Evolutionary conservation across 2,888 invertebrate species (phyloP).

Genomic region (Horisme vitalbata): DNA sequence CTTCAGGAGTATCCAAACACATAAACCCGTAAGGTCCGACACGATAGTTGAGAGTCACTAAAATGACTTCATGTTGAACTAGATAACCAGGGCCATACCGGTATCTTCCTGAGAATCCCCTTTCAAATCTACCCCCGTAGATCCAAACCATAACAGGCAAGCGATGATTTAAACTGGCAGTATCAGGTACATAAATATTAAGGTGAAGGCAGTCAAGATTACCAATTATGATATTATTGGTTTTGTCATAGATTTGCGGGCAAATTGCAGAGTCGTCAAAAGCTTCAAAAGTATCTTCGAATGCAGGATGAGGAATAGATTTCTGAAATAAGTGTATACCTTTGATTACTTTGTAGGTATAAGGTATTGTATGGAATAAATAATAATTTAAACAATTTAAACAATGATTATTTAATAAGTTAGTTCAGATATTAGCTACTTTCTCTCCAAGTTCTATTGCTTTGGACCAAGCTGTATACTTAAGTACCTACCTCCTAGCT

Average conservation of each 20-base stretch:
- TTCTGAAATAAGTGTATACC: too few species aligned
- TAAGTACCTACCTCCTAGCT: too few species aligned
- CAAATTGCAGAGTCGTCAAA: conserved; percentile 32
- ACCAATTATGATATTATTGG: conserved; percentile 15
- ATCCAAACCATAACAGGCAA: conserved; percentile 36
- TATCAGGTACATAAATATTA: conserved; percentile 37
- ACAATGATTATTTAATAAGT: too few species aligned
- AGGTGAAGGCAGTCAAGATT: conserved; percentile 35
- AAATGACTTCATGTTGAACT: conserved; percentile 36
- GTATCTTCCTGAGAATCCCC: conserved; percentile 2
- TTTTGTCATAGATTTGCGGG: conserved; percentile 26
- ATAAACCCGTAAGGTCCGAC: conserved; percentile 47
- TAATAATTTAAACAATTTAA: too few species aligned
- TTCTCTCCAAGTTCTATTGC: too few species aligned
- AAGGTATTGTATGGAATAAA: too few species aligned
- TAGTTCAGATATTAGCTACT: too few species aligned
- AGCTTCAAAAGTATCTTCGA: conserved; percentile 36
- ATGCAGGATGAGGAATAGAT: too few species aligned
- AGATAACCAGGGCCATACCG: conserved; percentile 21
- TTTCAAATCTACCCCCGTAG: conserved; percentile 30
- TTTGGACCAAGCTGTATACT: too few species aligned
- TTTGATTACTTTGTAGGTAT: too few species aligned
- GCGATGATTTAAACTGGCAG: conserved; percentile 20
- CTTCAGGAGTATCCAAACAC: conserved; percentile 39
- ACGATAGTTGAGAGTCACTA: conserved; percentile 47